These are phyloP conservation scores for Cochlearius cochlearius DNA, from an alignment of 2,113 vertebrate species.

Conservation along the genomic window DNA sequence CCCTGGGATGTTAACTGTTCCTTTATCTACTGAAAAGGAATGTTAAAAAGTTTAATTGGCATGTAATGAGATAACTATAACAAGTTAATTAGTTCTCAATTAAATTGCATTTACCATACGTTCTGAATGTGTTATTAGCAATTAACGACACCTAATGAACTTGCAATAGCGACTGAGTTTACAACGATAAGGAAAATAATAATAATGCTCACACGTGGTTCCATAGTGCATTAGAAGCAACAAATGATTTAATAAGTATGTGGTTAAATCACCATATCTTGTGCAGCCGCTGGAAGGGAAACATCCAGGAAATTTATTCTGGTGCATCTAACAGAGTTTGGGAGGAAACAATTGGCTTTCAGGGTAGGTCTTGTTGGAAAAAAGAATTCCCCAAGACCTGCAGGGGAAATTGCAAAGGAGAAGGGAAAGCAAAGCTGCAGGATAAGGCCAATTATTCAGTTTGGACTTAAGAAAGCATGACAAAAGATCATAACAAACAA, in stretches of 20 bases:
- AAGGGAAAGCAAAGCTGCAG: background rate
- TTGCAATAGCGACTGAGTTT: conserved; percentile 37
- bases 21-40: conserved; percentile 73
- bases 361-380: background rate
- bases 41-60: conserved; percentile 77
- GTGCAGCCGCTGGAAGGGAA: background rate
- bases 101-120: conserved; percentile 71
- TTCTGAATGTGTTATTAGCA: conserved; percentile 68
- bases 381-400: background rate
- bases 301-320: background rate
- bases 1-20: conserved; percentile 49
- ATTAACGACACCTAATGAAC: conserved; percentile 74
- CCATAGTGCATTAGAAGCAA: background rate
- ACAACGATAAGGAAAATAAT: conserved; percentile 39
- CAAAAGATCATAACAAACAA: background rate
- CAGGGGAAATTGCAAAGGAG: background rate
- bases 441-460: background rate
- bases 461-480: background rate
- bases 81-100: conserved; percentile 80
- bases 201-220: background rate
- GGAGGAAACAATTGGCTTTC: background rate
- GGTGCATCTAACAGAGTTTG: background rate
- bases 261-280: background rate
- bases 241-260: background rate
- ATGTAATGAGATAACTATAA: conserved; percentile 75